Conservation (phyloP, 2,888 invertebrate genomes). For the Tetramorium bicarinatum region DNA sequence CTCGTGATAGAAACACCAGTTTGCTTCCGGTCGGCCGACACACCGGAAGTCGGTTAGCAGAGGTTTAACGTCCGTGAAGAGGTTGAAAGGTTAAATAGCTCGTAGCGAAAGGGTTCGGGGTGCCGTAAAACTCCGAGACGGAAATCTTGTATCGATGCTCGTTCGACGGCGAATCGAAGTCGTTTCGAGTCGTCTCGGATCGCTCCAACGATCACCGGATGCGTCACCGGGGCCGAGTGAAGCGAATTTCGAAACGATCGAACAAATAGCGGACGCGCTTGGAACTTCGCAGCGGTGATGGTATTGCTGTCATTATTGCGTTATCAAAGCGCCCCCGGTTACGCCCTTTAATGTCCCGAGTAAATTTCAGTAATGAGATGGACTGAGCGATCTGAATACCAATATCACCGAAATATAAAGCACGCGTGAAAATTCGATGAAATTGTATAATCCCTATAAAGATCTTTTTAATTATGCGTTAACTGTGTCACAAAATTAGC, state of each 20-base stretch:
- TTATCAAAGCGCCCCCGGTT: not conserved
- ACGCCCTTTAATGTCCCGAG: conserved; percentile 1
- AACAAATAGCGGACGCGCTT: conserved; percentile 19
- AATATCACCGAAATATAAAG: conserved; percentile 2
- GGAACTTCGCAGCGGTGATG: conserved; percentile 1
- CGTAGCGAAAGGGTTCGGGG: conserved; percentile 49
- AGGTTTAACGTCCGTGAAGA: conserved; percentile 54
- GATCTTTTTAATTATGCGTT: conserved; percentile 8
- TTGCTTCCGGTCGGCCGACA: conserved; percentile 36
- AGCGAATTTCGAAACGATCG: conserved; percentile 29
- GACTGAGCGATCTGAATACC: conserved; percentile 23
- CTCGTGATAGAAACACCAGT: conserved; percentile 39
- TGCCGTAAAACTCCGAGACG: conserved; percentile 42
- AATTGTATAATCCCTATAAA: not conserved
- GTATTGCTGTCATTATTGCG: conserved; percentile 21
- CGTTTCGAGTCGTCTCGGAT: conserved; percentile 28
- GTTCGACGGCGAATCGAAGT: conserved; percentile 37
- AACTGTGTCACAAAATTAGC: not conserved
- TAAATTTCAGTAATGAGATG: conserved; percentile 32
- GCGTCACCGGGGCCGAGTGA: conserved; percentile 7
- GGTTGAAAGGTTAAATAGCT: conserved; percentile 57
- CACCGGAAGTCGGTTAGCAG: conserved; percentile 53
- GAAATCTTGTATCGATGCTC: conserved; percentile 53
- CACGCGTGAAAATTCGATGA: not conserved
- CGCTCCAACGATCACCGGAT: conserved; percentile 43